Evolutionary conservation across 2,888 invertebrate species (phyloP), one percentile per base, ranked within the genome.

Genomic region (Diaphora mendica): DNA sequence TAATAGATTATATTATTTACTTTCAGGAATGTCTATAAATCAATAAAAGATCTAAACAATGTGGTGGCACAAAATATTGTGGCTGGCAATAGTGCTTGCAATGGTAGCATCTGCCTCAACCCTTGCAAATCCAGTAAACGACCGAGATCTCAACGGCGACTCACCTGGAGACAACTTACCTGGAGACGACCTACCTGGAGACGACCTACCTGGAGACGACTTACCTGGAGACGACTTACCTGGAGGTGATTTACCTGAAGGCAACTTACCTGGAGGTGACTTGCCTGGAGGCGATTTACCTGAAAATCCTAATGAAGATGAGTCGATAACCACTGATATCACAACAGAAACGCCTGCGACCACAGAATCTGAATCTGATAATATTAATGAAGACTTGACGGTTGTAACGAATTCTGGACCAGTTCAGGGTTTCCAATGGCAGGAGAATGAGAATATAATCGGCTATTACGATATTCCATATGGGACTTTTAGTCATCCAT

Each of bases 401-500:
- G 74, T 91, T 48, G 48, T 76, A 51, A 93, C 93, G n/a, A 83
- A 86, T 9, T 78, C 85, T 48, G 93, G 93, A 7, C 73, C 64
- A 3, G 90, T 94, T 2, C 85, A 79, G 70, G 93, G 93, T 23
- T 77, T 79, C 35, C 55, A 71, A 35, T 87, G 89, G 85, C 74
- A 75, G 9, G 77, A 82, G 0, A 84, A 84, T 5, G 30, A 68
- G 11, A 82, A 86, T 2, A 91, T 92, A 65, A 74, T 87, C 9
- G 84, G 88, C 64, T 93, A 85, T 72, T 87, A 90, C 66, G 94
- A 94, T 77, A 91, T 94, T 79, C 92, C 93, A 0, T 94, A 94
- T 68, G 94, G 93, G 75, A 77, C 79, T 62, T 87, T 90, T 71
- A 74, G 70, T 7, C 73, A 77, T 26, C 83, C 80, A 20, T 92